Percentiles rank a stretch among this genome's conserved stretches.
Conservation (phyloP, 2,888 invertebrate genomes). For the Cryptocephalus moraei region DNA sequence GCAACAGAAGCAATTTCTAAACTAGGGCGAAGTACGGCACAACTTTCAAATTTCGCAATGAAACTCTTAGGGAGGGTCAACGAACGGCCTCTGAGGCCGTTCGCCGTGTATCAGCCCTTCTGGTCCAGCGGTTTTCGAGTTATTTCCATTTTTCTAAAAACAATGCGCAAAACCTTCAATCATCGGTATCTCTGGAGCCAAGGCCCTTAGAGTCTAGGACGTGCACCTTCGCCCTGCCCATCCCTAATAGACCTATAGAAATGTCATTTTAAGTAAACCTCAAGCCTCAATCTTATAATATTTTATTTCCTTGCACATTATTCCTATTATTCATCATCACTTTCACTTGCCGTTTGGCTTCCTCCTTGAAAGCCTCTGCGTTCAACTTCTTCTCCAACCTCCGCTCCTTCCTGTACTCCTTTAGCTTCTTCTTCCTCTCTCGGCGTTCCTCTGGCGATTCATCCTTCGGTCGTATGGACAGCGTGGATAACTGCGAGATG, state of each 20-base stretch:
- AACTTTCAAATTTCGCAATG: too few species aligned
- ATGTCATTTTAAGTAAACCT: neutral
- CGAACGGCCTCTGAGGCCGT: too few species aligned
- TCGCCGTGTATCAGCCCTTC: too few species aligned
- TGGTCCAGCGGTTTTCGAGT: too few species aligned
- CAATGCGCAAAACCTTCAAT: too few species aligned
- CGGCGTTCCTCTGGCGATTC: conserved; percentile 70
- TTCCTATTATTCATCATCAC: conserved; percentile 64
- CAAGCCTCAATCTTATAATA: conserved; percentile 37
- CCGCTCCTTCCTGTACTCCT: conserved; percentile 68
- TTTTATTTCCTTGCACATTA: conserved; percentile 63
- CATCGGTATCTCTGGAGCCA: too few species aligned
- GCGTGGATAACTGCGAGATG: conserved; percentile 55
- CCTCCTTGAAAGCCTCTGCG: conserved; percentile 71
- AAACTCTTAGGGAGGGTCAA: too few species aligned
- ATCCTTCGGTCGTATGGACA: conserved; percentile 62
- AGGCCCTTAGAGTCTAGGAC: too few species aligned
- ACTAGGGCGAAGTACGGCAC: too few species aligned
- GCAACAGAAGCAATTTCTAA: too few species aligned
- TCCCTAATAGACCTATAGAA: neutral
- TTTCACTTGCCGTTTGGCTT: conserved; percentile 71
- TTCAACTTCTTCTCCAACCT: conserved; percentile 75
- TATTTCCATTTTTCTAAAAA: too few species aligned
- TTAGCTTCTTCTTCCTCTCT: conserved; percentile 66
- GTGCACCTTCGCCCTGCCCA: too few species aligned